phyloP scores from a whole-genome alignment of 1,140 invertebrate species.

The Macrosteles quadrilineatus region DNA sequence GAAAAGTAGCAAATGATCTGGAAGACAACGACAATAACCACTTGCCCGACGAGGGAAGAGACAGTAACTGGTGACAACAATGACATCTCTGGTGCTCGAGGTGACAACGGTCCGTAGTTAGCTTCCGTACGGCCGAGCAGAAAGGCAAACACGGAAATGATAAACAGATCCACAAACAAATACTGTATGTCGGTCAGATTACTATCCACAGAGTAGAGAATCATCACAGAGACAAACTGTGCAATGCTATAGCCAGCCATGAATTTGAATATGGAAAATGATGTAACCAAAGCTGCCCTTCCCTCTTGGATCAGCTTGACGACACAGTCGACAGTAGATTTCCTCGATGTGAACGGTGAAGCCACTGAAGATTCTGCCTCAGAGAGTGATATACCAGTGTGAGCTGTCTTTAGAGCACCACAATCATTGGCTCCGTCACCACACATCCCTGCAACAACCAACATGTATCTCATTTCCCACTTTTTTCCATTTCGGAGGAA shows the following conservation, averaged over 20 bases:
- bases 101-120: constrained; percentile 64
- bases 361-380: constrained; percentile 96
- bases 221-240: constrained; percentile 87
- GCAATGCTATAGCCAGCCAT: constrained; percentile 74
- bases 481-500: no score
- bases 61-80: constrained; percentile 66
- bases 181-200: constrained; percentile 82
- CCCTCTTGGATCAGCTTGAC: constrained; percentile 88
- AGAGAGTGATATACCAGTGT: constrained; percentile 94
- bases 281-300: constrained; percentile 89
- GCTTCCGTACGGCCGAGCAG: constrained; percentile 81
- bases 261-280: constrained; percentile 95
- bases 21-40: constrained; percentile 65
- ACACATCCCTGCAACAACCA: constrained; percentile 75
- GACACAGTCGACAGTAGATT: constrained; percentile 88
- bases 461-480: background rate
- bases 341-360: constrained; percentile 92
- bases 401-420: constrained; percentile 88
- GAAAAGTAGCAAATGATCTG: constrained; percentile 67
- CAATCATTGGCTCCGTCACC: constrained; percentile 98
- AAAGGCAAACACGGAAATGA: constrained; percentile 79
- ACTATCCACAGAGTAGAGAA: constrained; percentile 82
- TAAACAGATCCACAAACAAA: constrained; percentile 77
- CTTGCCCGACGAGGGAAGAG: constrained; percentile 69
- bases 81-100: constrained; percentile 67